Conservation (phyloP, 64 coral and sea anemone genomes). For the Catalaphyllia jardinei region DNA sequence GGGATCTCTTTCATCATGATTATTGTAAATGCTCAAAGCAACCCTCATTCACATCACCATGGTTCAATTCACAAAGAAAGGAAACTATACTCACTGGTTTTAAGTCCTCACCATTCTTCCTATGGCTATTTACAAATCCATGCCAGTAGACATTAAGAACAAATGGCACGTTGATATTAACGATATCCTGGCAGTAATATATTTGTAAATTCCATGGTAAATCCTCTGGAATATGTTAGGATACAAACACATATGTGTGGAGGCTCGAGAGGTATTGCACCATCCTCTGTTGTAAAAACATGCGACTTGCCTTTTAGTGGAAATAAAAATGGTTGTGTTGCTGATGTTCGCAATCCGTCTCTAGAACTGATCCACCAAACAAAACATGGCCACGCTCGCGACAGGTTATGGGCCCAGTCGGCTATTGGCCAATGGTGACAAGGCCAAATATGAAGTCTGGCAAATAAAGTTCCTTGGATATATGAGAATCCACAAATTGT, state of each 20-base stretch:
- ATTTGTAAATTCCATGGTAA: not conserved
- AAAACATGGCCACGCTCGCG: no score
- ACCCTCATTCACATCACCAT: not conserved
- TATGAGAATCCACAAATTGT: not conserved
- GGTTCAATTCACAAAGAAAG: not conserved
- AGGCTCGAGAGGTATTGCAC: no score
- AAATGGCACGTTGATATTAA: not conserved
- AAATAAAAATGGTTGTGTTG: no score
- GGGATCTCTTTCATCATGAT: not conserved
- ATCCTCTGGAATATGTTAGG: not conserved
- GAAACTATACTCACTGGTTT: constrained; percentile 2
- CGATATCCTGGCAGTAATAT: not conserved
- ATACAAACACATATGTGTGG: no score
- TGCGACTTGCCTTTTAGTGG: no score
- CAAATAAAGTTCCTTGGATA: not conserved
- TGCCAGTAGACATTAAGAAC: not conserved
- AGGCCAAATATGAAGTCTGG: not conserved
- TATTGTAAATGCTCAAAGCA: no score
- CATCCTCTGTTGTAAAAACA: no score
- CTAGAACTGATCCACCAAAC: no score
- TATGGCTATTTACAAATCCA: not conserved
- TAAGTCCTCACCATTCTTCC: not conserved
- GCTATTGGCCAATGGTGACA: not conserved
- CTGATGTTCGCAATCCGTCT: no score
- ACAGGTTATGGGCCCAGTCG: no score